A percentile compares a stretch with the other conserved stretches of the same genome.
phyloP scores from a whole-genome alignment of 1,140 invertebrate genomes.

The Drosophila rhopaloa region DNA sequence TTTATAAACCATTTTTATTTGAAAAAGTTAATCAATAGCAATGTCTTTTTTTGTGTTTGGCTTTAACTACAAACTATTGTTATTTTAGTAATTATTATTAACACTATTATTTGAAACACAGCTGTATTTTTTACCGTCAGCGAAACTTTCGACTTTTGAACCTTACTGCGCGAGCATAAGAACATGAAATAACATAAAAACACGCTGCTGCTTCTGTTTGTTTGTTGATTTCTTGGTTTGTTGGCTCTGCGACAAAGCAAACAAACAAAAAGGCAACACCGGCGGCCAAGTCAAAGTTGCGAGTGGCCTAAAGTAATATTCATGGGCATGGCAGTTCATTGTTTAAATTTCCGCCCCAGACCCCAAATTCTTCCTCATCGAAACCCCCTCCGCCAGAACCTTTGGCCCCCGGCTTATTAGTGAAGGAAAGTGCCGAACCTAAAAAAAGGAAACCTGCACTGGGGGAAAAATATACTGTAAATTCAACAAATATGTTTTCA shows the following conservation, averaged over 20 bases:
- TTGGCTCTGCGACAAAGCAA: constrained; percentile 40
- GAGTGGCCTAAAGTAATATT: constrained; percentile 76
- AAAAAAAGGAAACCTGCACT: constrained; percentile 31
- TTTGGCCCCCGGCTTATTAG: constrained; percentile 59
- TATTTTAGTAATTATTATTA: too few relatives aligned
- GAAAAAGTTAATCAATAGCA: too few relatives aligned
- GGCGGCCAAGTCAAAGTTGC: constrained; percentile 66
- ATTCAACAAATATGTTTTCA: too few relatives aligned
- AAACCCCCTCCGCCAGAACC: neutral
- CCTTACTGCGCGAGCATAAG: constrained; percentile 22
- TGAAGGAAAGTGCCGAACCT: constrained; percentile 49
- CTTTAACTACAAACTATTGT: too few relatives aligned
- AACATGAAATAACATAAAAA: constrained; percentile 16
- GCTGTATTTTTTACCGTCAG: neutral
- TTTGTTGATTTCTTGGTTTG: constrained; percentile 14
- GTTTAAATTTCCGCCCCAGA: constrained; percentile 65
- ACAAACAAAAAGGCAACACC: constrained; percentile 43
- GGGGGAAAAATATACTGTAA: neutral
- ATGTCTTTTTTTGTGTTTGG: too few relatives aligned
- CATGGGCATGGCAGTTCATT: constrained; percentile 78
- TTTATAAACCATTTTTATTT: too few relatives aligned
- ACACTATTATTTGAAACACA: too few relatives aligned
- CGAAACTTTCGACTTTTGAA: constrained; percentile 22
- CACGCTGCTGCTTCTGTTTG: constrained; percentile 11
- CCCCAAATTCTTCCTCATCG: neutral